Conservation (phyloP, 2,113 vertebrate species). For the Tauraco erythrolophus region DNA sequence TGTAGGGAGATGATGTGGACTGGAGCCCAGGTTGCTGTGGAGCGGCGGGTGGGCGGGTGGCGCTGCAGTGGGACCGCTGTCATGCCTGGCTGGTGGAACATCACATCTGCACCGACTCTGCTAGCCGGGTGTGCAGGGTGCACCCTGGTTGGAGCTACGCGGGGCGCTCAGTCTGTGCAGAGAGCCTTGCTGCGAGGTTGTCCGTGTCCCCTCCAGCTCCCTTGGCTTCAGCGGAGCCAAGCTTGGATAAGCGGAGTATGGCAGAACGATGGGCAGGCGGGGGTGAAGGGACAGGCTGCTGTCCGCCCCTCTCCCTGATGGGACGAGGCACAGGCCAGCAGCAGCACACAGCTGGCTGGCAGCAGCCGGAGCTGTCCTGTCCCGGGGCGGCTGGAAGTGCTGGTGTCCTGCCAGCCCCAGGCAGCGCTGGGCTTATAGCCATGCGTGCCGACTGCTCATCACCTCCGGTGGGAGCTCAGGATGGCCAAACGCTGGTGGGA, state of each 20-base stretch:
- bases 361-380: not conserved
- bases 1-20: not conserved
- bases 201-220: not conserved
- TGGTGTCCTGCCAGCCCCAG: not conserved
- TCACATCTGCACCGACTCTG: rapidly evolving
- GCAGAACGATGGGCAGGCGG: not conserved
- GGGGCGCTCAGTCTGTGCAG: not conserved
- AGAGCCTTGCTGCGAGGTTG: not conserved
- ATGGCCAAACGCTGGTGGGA: not conserved
- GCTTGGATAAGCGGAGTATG: not conserved
- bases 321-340: not conserved
- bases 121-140: not conserved
- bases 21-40: not conserved
- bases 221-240: rapidly evolving
- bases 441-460: rapidly evolving
- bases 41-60: not conserved
- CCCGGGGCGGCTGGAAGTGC: not conserved
- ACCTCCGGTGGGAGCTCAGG: not conserved
- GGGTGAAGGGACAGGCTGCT: not conserved
- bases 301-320: not conserved
- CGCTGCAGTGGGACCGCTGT: not conserved
- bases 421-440: not conserved
- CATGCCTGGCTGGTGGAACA: rapidly evolving
- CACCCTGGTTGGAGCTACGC: rapidly evolving
- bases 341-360: rapidly evolving